Percentiles rank a stretch among this genome's conserved stretches.
These are phyloP conservation scores for Psittacula derbiana DNA, from an alignment of 2,797 vertebrate species.

Conservation along the genomic window DNA sequence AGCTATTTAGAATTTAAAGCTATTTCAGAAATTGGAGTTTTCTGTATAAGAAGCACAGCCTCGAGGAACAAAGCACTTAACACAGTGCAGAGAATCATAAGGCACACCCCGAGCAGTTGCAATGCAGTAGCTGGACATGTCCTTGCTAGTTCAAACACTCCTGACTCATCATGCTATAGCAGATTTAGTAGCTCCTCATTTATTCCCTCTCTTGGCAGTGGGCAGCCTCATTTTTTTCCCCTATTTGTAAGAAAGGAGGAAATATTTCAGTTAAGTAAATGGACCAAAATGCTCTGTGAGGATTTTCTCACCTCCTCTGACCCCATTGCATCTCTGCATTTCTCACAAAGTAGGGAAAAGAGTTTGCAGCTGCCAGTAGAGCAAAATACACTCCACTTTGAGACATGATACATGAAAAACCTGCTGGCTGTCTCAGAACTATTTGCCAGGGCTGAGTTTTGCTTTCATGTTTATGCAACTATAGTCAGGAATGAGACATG, in stretches of 20 bases:
- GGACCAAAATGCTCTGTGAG: not conserved
- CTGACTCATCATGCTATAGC: not conserved
- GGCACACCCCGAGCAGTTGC: not conserved
- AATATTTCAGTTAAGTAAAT: not conserved
- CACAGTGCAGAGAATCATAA: not conserved
- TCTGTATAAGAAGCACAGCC: not conserved
- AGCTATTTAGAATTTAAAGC: not conserved
- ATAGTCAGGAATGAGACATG: not conserved
- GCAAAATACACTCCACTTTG: not conserved
- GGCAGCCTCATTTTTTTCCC: not conserved
- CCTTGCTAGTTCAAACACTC: not conserved
- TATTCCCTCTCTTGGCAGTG: not conserved
- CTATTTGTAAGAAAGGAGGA: not conserved
- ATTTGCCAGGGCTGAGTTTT: not conserved
- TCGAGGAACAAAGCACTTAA: not conserved
- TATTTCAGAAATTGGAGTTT: not conserved
- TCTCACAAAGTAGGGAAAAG: not conserved
- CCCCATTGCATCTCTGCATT: not conserved
- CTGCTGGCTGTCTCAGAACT: not conserved
- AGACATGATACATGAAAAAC: not conserved
- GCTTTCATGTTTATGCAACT: not conserved
- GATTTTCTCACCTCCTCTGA: not conserved
- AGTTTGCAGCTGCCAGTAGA: not conserved
- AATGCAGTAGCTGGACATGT: not conserved
- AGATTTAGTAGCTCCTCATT: not conserved